These are phyloP conservation scores for Hydriomena furcata DNA, from an alignment of 2,888 invertebrate species.

Conservation along the genomic window DNA sequence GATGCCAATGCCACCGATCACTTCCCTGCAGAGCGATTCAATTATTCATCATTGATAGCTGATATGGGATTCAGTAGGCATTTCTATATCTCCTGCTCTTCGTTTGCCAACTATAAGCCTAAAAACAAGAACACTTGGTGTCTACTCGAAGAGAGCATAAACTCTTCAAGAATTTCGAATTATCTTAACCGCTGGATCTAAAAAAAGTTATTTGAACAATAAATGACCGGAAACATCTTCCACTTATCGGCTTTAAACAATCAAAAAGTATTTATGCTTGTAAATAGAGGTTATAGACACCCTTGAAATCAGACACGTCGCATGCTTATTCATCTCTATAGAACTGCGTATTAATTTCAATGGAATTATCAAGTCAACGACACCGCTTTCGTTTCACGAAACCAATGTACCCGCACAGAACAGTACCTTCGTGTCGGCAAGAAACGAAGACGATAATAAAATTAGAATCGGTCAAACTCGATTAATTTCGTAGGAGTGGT, in stretches of 20 bases:
- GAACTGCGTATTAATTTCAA: slow-evolving; percentile 10
- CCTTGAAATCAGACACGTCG: slow-evolving; percentile 3
- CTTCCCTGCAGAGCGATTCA: slow-evolving; percentile 27
- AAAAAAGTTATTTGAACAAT: too few species aligned
- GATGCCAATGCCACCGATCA: slow-evolving; percentile 31
- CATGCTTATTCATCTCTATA: slow-evolving; percentile 10
- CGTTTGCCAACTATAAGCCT: too few species aligned
- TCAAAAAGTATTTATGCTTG: not conserved
- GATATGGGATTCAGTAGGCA: not conserved
- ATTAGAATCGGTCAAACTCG: slow-evolving; percentile 41
- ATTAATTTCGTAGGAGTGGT: slow-evolving; percentile 36
- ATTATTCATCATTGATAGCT: slow-evolving; percentile 25
- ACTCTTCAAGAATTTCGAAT: too few species aligned
- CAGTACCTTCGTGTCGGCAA: slow-evolving; percentile 22
- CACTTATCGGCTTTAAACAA: not conserved
- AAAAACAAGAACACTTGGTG: too few species aligned
- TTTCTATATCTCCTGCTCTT: too few species aligned
- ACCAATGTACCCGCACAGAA: slow-evolving; percentile 17
- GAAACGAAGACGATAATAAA: slow-evolving; percentile 29
- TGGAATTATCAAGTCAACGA: slow-evolving; percentile 25
- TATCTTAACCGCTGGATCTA: too few species aligned
- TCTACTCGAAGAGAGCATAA: too few species aligned
- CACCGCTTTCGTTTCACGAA: slow-evolving; percentile 9
- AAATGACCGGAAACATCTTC: too few species aligned
- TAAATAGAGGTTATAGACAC: slow-evolving; percentile 8